Base-by-base conservation (phyloP, 2,797 vertebrate genomes). In the Orientallactaga sibirica region DNA sequence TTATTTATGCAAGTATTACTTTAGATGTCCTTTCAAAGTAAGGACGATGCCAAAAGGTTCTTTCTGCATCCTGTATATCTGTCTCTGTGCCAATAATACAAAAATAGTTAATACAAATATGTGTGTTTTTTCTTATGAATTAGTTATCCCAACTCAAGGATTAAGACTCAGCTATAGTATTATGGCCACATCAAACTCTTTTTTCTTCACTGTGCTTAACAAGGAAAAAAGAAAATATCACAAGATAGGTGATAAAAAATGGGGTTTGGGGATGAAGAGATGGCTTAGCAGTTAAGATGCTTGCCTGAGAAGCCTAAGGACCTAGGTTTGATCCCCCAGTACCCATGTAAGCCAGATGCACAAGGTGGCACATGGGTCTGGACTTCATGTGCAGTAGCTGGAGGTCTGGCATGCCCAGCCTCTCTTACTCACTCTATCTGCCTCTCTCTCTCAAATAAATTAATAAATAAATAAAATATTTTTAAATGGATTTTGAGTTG, bases 181-280 rank as follows among this genome's bases (percentile, higher is more conserved):
- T 41, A 90, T 81, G 84, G 52, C 29, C 15, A 82, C 37, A 68
- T 90, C 66, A 84, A 37, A 80, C 41, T 58, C 81, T 92, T 81
- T 84, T 87, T 27, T 29, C 66, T 81, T 78, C 25, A 88, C 41
- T 86, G 66, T 68, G 8, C 37, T 79, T 58, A 61, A 64, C 43
- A 95, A 92, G 58, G 37, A 78, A 87, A 95, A 29, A 86, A 64
- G 68, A 91, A 92, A 94, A 92, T 87, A 85, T 82, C 95, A 76
- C 71, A 85, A 83, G 83, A 24, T 9, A 11, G 15, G n/a, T 82
- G 78, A 85, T 48, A 48, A 48, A 48, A 48, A 48, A 37, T 37
- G 8, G 48, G 48, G 10, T 8, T 48, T 48, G 6, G 48, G 48
- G 48, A 48, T 48, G 7, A 48, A 48, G 48, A 48, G 48, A 48